Percentiles rank a stretch among this genome's conserved stretches.
phyloP scores from a whole-genome alignment of 1,140 invertebrate genomes.

The Drosophila melanica region DNA sequence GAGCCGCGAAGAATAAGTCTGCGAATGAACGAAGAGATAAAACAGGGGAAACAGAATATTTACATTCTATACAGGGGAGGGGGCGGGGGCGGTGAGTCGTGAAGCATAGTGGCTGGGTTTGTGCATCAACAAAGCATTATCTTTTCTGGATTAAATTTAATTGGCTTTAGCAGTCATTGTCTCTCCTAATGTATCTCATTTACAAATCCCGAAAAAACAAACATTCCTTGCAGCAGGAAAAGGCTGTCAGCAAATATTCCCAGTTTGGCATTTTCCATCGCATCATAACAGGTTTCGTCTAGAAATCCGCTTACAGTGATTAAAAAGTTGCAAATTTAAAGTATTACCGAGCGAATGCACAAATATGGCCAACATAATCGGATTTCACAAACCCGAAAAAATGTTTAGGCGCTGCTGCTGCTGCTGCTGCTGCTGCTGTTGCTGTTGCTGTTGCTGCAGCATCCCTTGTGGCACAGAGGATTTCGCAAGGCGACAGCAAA shows the following conservation, averaged over 20 bases:
- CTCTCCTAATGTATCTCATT: slow-evolving; percentile 30
- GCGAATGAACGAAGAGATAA: slow-evolving; percentile 23
- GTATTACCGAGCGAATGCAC: slow-evolving; percentile 69
- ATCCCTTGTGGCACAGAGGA: slow-evolving; percentile 6
- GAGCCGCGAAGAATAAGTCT: slow-evolving; percentile 13
- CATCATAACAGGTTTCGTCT: slow-evolving; percentile 52
- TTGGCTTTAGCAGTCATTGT: slow-evolving; percentile 36
- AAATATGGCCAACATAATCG: slow-evolving; percentile 74
- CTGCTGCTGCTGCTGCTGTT: background rate
- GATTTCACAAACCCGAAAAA: slow-evolving; percentile 56
- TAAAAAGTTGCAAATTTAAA: slow-evolving; percentile 81
- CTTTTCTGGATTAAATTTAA: slow-evolving; percentile 40
- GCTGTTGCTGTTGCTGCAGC: background rate
- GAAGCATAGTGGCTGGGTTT: background rate
- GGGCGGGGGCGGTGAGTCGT: no score
- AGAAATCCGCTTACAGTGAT: slow-evolving; percentile 80
- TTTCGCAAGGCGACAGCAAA: slow-evolving; percentile 33
- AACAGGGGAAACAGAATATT: slow-evolving; percentile 2
- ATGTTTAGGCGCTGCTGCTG: slow-evolving; percentile 29
- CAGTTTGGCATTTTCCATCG: background rate
- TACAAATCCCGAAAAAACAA: slow-evolving; percentile 28
- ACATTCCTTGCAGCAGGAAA: slow-evolving; percentile 7
- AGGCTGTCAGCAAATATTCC: slow-evolving; percentile 4
- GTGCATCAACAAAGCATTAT: slow-evolving; percentile 16
- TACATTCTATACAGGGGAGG: slow-evolving; percentile 3